These are phyloP conservation scores for Paramormyrops kingsleyae DNA, from an alignment of 2,113 vertebrate species.

Conservation along the genomic window DNA sequence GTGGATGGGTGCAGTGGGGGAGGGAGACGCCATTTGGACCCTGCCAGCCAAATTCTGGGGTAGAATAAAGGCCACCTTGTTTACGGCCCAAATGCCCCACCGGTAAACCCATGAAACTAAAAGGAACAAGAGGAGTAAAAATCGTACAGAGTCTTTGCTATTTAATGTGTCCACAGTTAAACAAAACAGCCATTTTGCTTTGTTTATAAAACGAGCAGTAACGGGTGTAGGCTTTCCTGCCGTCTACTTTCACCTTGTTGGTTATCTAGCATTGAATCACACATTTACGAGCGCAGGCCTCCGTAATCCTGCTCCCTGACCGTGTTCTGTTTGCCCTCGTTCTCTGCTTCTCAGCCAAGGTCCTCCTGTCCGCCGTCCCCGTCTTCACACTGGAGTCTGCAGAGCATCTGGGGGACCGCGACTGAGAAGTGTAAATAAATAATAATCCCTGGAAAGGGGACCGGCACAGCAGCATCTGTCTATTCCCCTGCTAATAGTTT, in stretches of 20 bases:
- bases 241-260: neutral
- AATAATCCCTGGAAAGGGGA: slow-evolving; percentile 75
- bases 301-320: slow-evolving; percentile 36
- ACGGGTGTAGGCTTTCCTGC: neutral
- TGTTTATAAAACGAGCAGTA: neutral
- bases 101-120: neutral
- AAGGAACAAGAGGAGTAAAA: neutral
- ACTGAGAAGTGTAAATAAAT: slow-evolving; percentile 79
- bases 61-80: neutral
- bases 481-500: slow-evolving; percentile 72
- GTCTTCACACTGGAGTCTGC: slow-evolving; percentile 58
- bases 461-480: slow-evolving; percentile 73
- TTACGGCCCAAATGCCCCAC: neutral
- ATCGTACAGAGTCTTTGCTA: neutral
- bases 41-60: neutral
- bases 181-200: neutral
- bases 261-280: neutral
- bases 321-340: slow-evolving; percentile 32
- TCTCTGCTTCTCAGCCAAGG: slow-evolving; percentile 29
- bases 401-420: slow-evolving; percentile 70
- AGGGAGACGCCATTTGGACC: neutral
- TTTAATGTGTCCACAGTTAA: neutral
- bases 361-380: slow-evolving; percentile 20
- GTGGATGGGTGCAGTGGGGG: neutral
- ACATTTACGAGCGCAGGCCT: neutral